A percentile compares a stretch with the other conserved stretches of the same genome.
Conservation (phyloP, 2,888 invertebrate species). For the Deladenus siricidicola region DNA sequence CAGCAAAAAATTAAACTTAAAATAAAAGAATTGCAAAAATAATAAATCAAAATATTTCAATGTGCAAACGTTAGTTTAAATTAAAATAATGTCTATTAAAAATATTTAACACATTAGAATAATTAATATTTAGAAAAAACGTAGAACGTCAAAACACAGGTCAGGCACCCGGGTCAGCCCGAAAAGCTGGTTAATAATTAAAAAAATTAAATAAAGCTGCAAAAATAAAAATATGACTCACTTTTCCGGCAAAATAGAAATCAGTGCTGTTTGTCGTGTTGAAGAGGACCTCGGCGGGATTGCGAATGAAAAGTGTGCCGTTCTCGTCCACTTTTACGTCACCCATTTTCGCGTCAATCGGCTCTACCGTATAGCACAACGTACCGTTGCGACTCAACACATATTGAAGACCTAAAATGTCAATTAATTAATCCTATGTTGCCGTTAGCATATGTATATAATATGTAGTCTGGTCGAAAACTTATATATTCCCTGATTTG, state of each 20-base stretch:
- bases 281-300: neutral
- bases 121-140: neutral
- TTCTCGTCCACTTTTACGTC: neutral
- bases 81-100: neutral
- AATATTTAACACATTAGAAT: neutral
- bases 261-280: neutral
- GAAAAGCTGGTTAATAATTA: no score
- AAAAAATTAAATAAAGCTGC: no score
- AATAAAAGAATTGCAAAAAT: neutral
- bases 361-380: neutral
- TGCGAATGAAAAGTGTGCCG: neutral
- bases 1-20: neutral
- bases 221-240: no score
- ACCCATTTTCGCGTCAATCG: slow-evolving; percentile 6
- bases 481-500: no score
- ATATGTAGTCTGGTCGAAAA: no score
- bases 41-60: neutral
- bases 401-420: slow-evolving; percentile 3
- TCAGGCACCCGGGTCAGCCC: no score
- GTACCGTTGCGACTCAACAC: neutral
- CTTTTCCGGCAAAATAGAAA: slow-evolving; percentile 5
- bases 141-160: neutral
- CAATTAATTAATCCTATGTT: no score
- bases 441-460: no score
- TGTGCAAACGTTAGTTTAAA: no score